phyloP scores from a whole-genome alignment of 30 jellyfish, hydroid and myxozoan genomes.

The Rhopilema esculentum region DNA sequence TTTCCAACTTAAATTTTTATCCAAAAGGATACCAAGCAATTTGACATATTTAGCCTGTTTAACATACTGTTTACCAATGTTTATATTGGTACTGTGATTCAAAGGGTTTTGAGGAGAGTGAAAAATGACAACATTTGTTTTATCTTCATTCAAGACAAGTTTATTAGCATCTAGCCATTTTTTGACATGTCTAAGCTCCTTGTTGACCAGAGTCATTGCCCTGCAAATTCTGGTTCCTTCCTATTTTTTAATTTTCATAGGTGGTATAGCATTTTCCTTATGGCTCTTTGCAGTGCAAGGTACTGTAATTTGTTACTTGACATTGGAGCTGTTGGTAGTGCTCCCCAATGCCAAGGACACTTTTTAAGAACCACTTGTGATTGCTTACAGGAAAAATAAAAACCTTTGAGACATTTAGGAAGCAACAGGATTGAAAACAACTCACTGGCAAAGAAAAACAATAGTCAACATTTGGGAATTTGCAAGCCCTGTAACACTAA shows the following conservation, averaged over 20 bases:
- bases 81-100: conserved; percentile 38
- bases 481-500: too few species aligned
- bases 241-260: conserved; percentile 52
- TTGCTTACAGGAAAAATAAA: too few species aligned
- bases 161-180: too few species aligned
- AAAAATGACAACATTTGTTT: conserved; percentile 39
- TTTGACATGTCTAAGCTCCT: too few species aligned
- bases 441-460: too few species aligned
- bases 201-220: conserved; percentile 49
- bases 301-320: conserved; percentile 33
- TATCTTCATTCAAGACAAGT: conserved; percentile 53
- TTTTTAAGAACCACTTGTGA: too few species aligned
- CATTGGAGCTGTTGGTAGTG: conserved; percentile 64
- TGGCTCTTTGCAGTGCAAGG: conserved; percentile 75
- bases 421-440: too few species aligned
- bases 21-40: conserved; percentile 59
- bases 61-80: conserved; percentile 38
- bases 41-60: conserved; percentile 55
- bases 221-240: conserved; percentile 60
- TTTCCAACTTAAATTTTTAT: too few species aligned
- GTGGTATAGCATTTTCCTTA: conserved; percentile 65
- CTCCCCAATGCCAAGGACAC: too few species aligned
- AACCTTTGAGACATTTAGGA: too few species aligned
- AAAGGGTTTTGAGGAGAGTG: too few species aligned
- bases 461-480: too few species aligned